Percentiles rank a stretch among this genome's conserved stretches.
phyloP scores from a whole-genome alignment of 1,140 invertebrate species.

The Bursaphelenchus mucronatus region DNA sequence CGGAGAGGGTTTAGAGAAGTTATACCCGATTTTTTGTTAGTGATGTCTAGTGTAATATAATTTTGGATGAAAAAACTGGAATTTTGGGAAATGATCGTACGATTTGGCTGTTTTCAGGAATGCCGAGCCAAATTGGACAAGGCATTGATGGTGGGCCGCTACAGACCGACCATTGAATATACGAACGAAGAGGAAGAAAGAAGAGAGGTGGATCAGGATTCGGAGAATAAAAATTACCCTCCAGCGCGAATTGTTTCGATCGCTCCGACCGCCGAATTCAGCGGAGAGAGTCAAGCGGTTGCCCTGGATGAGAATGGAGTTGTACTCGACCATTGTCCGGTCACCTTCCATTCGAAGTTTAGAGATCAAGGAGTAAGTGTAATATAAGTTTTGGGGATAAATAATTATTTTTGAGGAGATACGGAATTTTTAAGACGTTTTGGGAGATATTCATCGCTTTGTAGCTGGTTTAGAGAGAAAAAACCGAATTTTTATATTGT shows the following conservation, averaged over 20 bases:
- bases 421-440: no score
- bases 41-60: no score
- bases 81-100: conserved; percentile 1
- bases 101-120: conserved; percentile 27
- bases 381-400: no score
- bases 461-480: no score
- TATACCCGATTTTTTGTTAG: conserved; percentile 1
- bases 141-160: conserved; percentile 20
- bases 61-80: background rate
- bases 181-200: conserved; percentile 65
- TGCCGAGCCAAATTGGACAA: conserved; percentile 14
- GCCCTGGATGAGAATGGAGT: conserved; percentile 79
- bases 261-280: conserved; percentile 78
- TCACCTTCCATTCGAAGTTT: conserved; percentile 10
- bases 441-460: no score
- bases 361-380: background rate
- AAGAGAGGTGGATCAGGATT: conserved; percentile 77
- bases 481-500: no score
- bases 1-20: background rate
- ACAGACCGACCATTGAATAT: conserved; percentile 43
- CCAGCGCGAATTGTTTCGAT: conserved; percentile 81
- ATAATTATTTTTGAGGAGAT: no score
- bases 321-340: conserved; percentile 5
- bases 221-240: conserved; percentile 22
- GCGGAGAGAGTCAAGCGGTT: conserved; percentile 81